A percentile compares a stretch with the other conserved stretches of the same genome.
Conservation (phyloP, 2,797 vertebrate genomes). For the Sebastes minor region DNA sequence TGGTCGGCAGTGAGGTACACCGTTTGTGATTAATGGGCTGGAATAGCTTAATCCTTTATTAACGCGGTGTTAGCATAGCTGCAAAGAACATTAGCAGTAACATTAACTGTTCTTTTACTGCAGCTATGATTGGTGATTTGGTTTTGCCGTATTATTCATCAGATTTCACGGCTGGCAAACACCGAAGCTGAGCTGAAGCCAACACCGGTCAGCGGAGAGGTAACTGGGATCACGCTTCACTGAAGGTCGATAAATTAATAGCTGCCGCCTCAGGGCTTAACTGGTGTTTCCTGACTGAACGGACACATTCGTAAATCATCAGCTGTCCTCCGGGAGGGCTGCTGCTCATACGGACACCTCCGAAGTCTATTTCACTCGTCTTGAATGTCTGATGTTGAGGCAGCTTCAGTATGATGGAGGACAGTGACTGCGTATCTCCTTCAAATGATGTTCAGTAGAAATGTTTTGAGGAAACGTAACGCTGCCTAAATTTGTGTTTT, state of each 20-base stretch:
- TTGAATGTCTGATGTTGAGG: background rate
- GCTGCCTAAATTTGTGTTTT: background rate
- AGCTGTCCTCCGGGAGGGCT: background rate
- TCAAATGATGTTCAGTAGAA: background rate
- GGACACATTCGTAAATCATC: background rate
- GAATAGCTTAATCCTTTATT: background rate
- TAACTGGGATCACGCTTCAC: background rate
- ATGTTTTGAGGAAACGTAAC: background rate
- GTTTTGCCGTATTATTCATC: background rate
- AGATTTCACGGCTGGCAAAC: background rate
- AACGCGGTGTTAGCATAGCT: background rate
- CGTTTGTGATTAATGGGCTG: background rate
- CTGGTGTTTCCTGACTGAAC: background rate
- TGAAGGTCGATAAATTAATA: background rate
- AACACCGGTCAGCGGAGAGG: background rate
- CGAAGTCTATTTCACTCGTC: background rate
- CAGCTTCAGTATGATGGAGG: background rate
- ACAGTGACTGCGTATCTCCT: background rate
- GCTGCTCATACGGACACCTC: background rate
- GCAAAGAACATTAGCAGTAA: background rate
- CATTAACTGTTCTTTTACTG: background rate
- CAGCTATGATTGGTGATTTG: background rate
- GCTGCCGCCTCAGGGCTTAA: background rate
- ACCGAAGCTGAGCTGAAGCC: background rate
- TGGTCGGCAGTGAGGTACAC: background rate